Percentiles rank a stretch among this genome's conserved stretches.
phyloP scores from a whole-genome alignment of 1,140 invertebrate genomes.

The Sycophila sp. region DNA sequence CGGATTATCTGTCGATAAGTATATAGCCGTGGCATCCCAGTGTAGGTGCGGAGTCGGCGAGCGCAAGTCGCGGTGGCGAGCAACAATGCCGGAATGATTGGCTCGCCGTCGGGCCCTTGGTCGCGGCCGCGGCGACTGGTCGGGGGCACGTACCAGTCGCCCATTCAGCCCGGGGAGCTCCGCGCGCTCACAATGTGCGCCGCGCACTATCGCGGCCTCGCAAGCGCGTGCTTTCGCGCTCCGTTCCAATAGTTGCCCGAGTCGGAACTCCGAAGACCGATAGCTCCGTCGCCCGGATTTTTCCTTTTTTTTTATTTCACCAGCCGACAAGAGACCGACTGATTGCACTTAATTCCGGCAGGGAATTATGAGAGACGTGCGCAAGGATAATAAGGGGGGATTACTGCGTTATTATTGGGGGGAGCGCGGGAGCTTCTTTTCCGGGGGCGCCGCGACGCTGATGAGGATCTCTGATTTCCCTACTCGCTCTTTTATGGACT shows the following conservation, averaged over 20 bases:
- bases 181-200: slow-evolving; percentile 46
- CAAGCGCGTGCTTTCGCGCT: slow-evolving; percentile 49
- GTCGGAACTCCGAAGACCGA: not conserved
- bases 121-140: not conserved
- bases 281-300: too few relatives aligned
- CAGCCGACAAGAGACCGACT: not conserved
- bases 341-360: slow-evolving; percentile 14
- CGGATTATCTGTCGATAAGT: slow-evolving; percentile 34
- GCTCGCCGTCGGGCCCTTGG: slow-evolving; percentile 41
- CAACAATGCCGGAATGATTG: slow-evolving; percentile 56
- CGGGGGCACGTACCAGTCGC: not conserved
- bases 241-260: slow-evolving; percentile 46
- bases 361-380: too few relatives aligned
- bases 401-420: not conserved
- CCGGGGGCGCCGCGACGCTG: too few relatives aligned
- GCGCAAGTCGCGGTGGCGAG: not conserved
- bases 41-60: slow-evolving; percentile 6
- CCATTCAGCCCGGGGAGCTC: slow-evolving; percentile 32
- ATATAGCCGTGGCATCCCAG: not conserved
- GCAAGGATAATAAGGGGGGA: not conserved
- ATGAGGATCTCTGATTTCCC: not conserved
- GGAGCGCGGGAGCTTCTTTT: too few relatives aligned
- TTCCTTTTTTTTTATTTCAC: not conserved
- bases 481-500: too few relatives aligned
- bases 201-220: slow-evolving; percentile 45